These are phyloP conservation scores for Tenebrosternarchus preto DNA, from an alignment of 2,113 vertebrate genomes.

Conservation along the genomic window DNA sequence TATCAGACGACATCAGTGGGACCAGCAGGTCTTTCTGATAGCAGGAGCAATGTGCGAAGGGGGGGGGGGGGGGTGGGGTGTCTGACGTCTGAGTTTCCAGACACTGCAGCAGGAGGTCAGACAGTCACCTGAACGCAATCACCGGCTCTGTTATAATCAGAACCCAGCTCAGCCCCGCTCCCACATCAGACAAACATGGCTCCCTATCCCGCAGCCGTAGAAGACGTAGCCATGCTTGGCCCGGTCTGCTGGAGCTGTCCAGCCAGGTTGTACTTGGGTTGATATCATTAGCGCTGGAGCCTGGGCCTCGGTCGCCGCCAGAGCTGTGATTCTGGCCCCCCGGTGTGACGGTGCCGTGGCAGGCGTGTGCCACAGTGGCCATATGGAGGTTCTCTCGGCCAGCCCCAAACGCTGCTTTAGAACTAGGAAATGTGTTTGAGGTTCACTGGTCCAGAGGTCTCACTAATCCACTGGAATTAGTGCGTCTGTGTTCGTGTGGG, in stretches of 20 bases:
- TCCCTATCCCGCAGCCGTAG: not conserved
- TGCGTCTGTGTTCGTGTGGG: conserved; percentile 18
- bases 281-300: not conserved
- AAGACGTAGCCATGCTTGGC: not conserved
- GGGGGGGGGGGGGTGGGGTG: conserved; percentile 59
- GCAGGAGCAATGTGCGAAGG: not conserved
- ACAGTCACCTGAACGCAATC: conserved; percentile 84
- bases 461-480: conserved; percentile 32
- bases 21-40: conserved; percentile 58
- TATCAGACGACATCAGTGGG: conserved; percentile 55
- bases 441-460: conserved; percentile 40
- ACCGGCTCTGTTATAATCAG: conserved; percentile 63
- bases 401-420: not conserved
- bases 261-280: not conserved
- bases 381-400: not conserved
- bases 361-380: not conserved
- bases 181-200: conserved; percentile 65
- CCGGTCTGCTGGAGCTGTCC: not conserved
- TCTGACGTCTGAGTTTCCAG: conserved; percentile 72
- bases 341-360: conserved; percentile 34
- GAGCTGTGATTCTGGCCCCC: not conserved
- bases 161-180: conserved; percentile 52
- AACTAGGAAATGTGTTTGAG: not conserved
- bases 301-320: not conserved
- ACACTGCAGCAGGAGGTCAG: conserved; percentile 73